Evolutionary conservation across 2,113 vertebrate genomes (phyloP).

Genomic region (Lampris incognitus): DNA sequence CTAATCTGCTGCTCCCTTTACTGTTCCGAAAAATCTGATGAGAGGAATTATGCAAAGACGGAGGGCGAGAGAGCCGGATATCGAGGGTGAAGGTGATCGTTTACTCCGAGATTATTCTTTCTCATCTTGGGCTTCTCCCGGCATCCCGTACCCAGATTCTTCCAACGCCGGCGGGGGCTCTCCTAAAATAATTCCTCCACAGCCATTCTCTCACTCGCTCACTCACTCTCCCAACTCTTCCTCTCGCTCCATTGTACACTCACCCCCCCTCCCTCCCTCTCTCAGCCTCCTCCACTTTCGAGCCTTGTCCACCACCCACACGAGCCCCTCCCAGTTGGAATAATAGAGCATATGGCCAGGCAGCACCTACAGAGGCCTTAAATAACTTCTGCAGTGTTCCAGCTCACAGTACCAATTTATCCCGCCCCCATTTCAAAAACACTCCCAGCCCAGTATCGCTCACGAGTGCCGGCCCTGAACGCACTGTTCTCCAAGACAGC

Average conservation of each 20-base stretch:
- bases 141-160: slow-evolving; percentile 55
- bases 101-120: slow-evolving; percentile 70
- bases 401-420: slow-evolving; percentile 78
- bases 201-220: slow-evolving; percentile 53
- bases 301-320: slow-evolving; percentile 68
- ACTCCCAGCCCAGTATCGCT: slow-evolving; percentile 60
- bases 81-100: slow-evolving; percentile 75
- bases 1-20: slow-evolving; percentile 58
- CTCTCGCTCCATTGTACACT: neutral
- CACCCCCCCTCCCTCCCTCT: slow-evolving; percentile 30
- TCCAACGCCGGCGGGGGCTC: slow-evolving; percentile 47
- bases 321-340: slow-evolving; percentile 77
- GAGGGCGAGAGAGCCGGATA: slow-evolving; percentile 67
- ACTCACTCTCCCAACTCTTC: neutral
- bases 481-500: slow-evolving; percentile 64
- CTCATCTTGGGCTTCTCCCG: slow-evolving; percentile 60
- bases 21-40: slow-evolving; percentile 63
- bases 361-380: slow-evolving; percentile 80
- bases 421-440: slow-evolving; percentile 68
- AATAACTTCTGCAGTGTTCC: slow-evolving; percentile 80
- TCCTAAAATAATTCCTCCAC: slow-evolving; percentile 70
- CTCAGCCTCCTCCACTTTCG: slow-evolving; percentile 42
- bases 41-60: slow-evolving; percentile 76
- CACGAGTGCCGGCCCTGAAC: slow-evolving; percentile 60
- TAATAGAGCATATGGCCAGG: slow-evolving; percentile 81